Evolutionary conservation across 2,797 vertebrate genomes (phyloP), one percentile per base, ranked within the genome.

Genomic region (Sarcoramphus papa): DNA sequence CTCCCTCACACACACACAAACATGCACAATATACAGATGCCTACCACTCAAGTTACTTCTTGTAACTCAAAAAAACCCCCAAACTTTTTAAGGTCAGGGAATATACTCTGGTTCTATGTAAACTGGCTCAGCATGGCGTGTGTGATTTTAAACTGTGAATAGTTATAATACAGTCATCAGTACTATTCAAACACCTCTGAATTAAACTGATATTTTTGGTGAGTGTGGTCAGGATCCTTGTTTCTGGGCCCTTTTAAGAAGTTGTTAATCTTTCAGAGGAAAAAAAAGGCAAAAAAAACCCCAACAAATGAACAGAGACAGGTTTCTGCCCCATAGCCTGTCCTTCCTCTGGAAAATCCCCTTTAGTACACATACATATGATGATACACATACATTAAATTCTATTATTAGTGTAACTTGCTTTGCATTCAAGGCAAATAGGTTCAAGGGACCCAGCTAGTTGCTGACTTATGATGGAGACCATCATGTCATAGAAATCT

Each of bases 201-300:
- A 68, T 35, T 63, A 47, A 67, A 51, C 2, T 12, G 8, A 3
- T n/a, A 31, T 35, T n/a, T 12, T 18, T 30, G 3, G 23, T 31
- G 19, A 33, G 11, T 43, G 2, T 64, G 18, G n/a, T 60, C 35
- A 80, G 19, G 5, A 37, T 24, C 2, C 4, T 51, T 40, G 1
- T 69, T 59, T 73, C 43, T 57, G 7, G 1, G 2, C 2, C 6
- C 6, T 59, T 88, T 41, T 10, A 41, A 60, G 17, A 72, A 68
- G 8, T 5, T 63, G 5, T 13, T 16, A 59, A 4, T 40, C 1
- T 21, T 63, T 78, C 4, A 43, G 4, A 7, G 7, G 2, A 1
- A 11, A 41, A 23, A n/a, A 7, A 27, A 22, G 3, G 3, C 3
- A 31, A 35, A 10, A 12, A 21, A 10, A 9, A 6, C 1, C 20